Base-by-base conservation (phyloP, 2,888 invertebrate species). In the Rambutsinella grinnellia region DNA sequence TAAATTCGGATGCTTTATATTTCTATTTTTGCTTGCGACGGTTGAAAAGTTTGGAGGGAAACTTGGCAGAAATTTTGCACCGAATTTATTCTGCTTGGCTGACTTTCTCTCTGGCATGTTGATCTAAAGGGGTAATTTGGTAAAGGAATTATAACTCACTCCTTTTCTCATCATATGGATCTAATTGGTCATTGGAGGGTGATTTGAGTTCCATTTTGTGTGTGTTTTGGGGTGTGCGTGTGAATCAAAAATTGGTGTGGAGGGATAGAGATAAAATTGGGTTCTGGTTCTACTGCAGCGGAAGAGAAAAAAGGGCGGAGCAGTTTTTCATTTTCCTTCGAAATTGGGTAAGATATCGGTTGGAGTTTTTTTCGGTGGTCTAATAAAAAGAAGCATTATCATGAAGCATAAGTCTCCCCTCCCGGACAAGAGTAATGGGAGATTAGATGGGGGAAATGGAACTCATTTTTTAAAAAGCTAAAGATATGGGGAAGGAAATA, bases 181-280 rank as follows among this genome's bases (percentile, higher is more conserved):
- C n/a, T 75, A 75, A 75, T 75, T 67, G 74, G 74, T 75, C 74
- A 62, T 61, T 54, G 44, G 74, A 75, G 74, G 62, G 67, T 61
- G 61, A 75, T 75, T 72, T 75, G 47, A 54, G 6, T 46, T 66
- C 53, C 36, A 36, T 36, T 13, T 36, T n/a, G n/a, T n/a, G n/a
- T n/a, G n/a, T n/a, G n/a, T n/a, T 36, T 36, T 36, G 36, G 36
- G 36, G 13, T 36, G 36, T 36, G 36, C 36, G 36, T 36, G 36
- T 13, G 13, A 36, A 8, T 36, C 13, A 36, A 36, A 36, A 36
- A 36, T 36, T 36, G 36, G 36, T 8, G 36, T 36, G 36, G 36
- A 36, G 13, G 36, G 13, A 13, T 36, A 36, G 36, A 36, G 36
- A 5, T 36, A 36, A 13, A 8, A 13, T 36, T 13, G 36, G 36